Evolutionary conservation across 2,113 vertebrate species (phyloP).

Genomic region (Craseonycteris thonglongyai): DNA sequence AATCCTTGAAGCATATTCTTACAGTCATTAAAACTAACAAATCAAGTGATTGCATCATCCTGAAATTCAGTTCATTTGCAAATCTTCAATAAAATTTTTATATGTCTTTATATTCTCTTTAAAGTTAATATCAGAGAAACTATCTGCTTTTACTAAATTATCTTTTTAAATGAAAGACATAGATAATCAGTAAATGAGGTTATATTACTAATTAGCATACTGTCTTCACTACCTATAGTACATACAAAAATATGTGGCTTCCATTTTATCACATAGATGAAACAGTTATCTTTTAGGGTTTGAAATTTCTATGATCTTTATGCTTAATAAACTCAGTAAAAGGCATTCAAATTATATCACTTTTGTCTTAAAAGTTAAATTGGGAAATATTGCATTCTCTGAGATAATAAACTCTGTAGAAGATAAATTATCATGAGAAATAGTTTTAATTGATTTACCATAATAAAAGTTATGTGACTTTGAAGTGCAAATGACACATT

Average conservation of each 20-base stretch:
- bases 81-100: conserved; percentile 49
- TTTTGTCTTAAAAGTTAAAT: conserved; percentile 87
- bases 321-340: conserved; percentile 87
- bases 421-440: conserved; percentile 90
- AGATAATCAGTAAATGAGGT: conserved; percentile 83
- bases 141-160: conserved; percentile 74
- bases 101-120: conserved; percentile 57
- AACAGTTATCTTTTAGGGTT: conserved; percentile 87
- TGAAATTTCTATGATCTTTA: conserved; percentile 88
- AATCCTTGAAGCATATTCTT: not conserved
- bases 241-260: conserved; percentile 77
- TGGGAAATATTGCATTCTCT: conserved; percentile 85
- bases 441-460: conserved; percentile 89
- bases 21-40: conserved; percentile 35
- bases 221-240: conserved; percentile 78
- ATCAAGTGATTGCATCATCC: not conserved
- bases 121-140: conserved; percentile 77
- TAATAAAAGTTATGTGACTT: conserved; percentile 88
- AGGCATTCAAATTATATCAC: conserved; percentile 86
- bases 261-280: conserved; percentile 86
- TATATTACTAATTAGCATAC: conserved; percentile 85
- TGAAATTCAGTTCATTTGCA: conserved; percentile 44
- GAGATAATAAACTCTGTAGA: conserved; percentile 84
- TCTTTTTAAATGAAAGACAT: conserved; percentile 75
- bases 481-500: conserved; percentile 89